A percentile compares a stretch with the other conserved stretches of the same genome.
Evolutionary conservation across 2,888 invertebrate genomes (phyloP).

Genomic region (Therioaphis trifolii): DNA sequence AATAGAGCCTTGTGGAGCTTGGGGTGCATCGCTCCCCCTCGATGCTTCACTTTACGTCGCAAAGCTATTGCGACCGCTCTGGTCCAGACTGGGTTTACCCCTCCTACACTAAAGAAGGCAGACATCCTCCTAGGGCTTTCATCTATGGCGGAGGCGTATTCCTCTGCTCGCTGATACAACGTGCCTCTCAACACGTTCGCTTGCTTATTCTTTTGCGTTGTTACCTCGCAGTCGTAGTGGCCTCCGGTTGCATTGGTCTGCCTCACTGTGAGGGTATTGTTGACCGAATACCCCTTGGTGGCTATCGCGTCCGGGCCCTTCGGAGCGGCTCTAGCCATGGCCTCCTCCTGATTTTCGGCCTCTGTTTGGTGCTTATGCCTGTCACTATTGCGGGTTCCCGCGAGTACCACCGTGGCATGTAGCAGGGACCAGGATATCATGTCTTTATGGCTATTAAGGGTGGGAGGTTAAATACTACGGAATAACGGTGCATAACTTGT

Average conservation of each 20-base stretch:
- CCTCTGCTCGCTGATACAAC: neutral
- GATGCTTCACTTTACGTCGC: neutral
- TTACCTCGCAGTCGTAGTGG: neutral
- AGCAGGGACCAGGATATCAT: neutral
- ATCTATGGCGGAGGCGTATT: neutral
- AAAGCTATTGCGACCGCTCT: neutral
- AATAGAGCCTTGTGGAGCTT: neutral
- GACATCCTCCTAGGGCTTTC: neutral
- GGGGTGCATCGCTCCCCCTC: neutral
- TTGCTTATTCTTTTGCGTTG: neutral
- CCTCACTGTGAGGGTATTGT: neutral
- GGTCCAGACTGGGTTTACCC: neutral
- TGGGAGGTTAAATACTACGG: too few relatives aligned
- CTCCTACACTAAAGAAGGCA: neutral
- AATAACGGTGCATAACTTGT: too few relatives aligned
- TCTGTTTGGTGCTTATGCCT: neutral
- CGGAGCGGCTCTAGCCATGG: neutral
- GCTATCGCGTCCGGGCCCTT: neutral
- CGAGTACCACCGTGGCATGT: neutral
- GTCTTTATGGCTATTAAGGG: neutral
- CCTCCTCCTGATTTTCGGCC: neutral
- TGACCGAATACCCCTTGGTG: neutral
- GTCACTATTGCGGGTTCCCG: neutral
- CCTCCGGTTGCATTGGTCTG: neutral
- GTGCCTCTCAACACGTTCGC: neutral